Conservation (phyloP, 2,113 vertebrate species). For the Boulengeromyrus knoepffleri region DNA sequence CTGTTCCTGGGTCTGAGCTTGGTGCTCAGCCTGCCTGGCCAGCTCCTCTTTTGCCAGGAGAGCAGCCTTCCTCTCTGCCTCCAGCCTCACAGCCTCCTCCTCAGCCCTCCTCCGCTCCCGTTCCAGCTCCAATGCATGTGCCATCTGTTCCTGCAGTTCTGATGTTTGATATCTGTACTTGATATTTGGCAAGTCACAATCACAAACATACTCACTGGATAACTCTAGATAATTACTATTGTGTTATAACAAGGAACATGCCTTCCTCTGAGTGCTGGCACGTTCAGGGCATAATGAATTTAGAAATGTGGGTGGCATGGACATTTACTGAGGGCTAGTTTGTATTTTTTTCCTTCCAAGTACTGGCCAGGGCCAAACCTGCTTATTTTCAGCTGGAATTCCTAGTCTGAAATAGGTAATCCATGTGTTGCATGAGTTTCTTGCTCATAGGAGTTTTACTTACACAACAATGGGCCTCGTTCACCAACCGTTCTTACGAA, state of each 20-base stretch:
- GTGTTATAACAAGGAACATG: neutral
- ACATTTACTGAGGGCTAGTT: neutral
- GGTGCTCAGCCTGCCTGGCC: conserved; percentile 78
- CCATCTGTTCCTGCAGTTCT: conserved; percentile 91
- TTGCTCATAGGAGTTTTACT: no score
- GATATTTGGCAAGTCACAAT: neutral
- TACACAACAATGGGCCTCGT: no score
- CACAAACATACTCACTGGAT: neutral
- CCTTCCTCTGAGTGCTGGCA: neutral
- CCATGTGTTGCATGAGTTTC: no score
- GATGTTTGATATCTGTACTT: neutral
- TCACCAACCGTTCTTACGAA: no score
- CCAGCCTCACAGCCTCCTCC: conserved; percentile 81
- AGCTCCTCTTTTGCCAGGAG: conserved; percentile 92
- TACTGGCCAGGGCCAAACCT: no score
- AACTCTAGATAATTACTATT: neutral
- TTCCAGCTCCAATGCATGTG: conserved; percentile 76
- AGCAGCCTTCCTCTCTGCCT: conserved; percentile 81
- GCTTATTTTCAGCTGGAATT: no score
- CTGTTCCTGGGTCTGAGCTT: conserved; percentile 90
- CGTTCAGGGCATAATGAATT: neutral
- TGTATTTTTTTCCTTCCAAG: neutral
- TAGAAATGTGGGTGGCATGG: neutral
- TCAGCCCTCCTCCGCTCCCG: conserved; percentile 80
- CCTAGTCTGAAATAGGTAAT: no score